These are phyloP conservation scores for Cephus rjabovi DNA, from an alignment of 2,888 invertebrate genomes.

Conservation along the genomic window DNA sequence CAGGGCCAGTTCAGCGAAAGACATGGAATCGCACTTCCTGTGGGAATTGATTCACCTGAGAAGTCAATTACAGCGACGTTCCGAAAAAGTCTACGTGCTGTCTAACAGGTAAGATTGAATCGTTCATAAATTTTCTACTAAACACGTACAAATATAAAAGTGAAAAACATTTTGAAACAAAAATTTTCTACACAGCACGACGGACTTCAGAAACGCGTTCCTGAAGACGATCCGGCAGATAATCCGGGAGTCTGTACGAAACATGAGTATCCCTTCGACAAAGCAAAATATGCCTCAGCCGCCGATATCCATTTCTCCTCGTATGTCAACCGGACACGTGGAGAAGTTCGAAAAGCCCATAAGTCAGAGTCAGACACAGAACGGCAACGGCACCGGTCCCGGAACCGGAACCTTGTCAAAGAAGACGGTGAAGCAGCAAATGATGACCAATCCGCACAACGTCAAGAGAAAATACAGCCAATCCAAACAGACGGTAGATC, in stretches of 20 bases:
- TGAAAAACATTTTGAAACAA: not conserved
- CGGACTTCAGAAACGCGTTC: constrained; percentile 97
- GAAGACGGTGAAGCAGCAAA: constrained; percentile 83
- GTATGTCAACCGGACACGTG: constrained; percentile 60
- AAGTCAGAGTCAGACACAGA: constrained; percentile 45
- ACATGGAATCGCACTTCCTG: constrained; percentile 95
- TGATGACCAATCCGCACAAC: constrained; percentile 69
- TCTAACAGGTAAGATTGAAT: constrained; percentile 82
- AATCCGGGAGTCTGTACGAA: constrained; percentile 95
- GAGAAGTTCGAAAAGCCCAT: constrained; percentile 57
- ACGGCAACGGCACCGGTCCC: constrained; percentile 38
- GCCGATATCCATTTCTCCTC: constrained; percentile 57
- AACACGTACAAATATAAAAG: not conserved
- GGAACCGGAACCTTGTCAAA: constrained; percentile 85
- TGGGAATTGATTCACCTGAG: constrained; percentile 97
- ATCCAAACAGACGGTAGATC: constrained; percentile 74
- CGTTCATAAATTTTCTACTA: not conserved
- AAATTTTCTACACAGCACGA: constrained; percentile 75
- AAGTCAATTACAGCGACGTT: constrained; percentile 92
- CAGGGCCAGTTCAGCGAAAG: constrained; percentile 91
- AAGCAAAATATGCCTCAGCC: constrained; percentile 67
- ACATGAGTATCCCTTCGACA: constrained; percentile 92
- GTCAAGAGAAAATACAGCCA: constrained; percentile 59
- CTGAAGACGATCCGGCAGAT: constrained; percentile 97
- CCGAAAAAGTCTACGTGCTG: constrained; percentile 96